Percentiles rank a stretch among this genome's conserved stretches.
phyloP scores from a whole-genome alignment of 2,113 vertebrate species.

The Jacana jacana region DNA sequence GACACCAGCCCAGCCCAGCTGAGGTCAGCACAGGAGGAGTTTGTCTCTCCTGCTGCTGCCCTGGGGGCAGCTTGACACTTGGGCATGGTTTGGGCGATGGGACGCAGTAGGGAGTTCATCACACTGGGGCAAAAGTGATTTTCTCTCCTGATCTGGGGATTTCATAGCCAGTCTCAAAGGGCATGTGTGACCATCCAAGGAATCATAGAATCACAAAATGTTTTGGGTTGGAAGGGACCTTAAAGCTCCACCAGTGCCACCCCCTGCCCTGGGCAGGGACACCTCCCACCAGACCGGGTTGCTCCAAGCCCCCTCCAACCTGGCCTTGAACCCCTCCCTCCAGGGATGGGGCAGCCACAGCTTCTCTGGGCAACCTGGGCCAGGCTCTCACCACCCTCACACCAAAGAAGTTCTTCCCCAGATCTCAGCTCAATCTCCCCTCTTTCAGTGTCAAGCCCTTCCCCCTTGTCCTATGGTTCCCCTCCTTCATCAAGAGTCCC shows the following conservation, averaged over 20 bases:
- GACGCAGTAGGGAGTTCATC: background rate
- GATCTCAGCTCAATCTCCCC: too few species aligned
- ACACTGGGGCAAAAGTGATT: accelerated
- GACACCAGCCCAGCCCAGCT: background rate
- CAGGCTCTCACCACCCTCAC: too few species aligned
- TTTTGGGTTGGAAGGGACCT: background rate
- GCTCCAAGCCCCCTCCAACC: too few species aligned
- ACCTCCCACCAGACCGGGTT: background rate
- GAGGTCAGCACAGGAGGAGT: background rate
- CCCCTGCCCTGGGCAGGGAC: background rate
- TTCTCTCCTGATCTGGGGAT: background rate
- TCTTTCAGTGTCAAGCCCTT: too few species aligned
- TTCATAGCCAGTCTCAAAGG: background rate
- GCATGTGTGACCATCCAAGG: too few species aligned
- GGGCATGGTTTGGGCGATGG: background rate
- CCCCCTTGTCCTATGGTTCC: too few species aligned
- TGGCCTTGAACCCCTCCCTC: too few species aligned
- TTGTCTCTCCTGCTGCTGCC: background rate
- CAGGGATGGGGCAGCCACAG: too few species aligned
- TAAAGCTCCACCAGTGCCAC: background rate
- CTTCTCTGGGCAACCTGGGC: too few species aligned
- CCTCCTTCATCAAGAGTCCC: too few species aligned
- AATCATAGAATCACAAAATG: background rate
- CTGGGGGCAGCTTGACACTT: background rate
- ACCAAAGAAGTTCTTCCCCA: too few species aligned